phyloP scores from a whole-genome alignment of 2,888 invertebrate genomes.

The Rambutsinella grinnellia region DNA sequence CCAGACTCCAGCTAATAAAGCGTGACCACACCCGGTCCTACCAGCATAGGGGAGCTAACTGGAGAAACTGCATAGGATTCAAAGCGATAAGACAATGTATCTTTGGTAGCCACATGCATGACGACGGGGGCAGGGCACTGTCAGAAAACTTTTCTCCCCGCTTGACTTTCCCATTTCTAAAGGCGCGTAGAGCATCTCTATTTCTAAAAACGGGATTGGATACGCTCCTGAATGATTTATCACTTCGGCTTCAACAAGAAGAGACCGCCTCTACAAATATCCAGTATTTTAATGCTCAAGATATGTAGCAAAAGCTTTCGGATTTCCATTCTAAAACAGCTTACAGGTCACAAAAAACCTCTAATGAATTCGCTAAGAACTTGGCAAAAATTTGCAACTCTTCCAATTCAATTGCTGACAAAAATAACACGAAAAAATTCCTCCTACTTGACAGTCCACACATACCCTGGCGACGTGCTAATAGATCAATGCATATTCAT shows the following conservation, averaged over 20 bases:
- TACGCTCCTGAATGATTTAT: not conserved
- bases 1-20: slow-evolving; percentile 49
- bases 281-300: too few species aligned
- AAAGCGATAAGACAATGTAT: too few species aligned
- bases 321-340: too few species aligned
- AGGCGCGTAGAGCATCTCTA: too few species aligned
- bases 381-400: not conserved
- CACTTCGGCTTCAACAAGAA: not conserved
- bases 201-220: too few species aligned
- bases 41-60: not conserved
- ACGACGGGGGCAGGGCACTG: slow-evolving; percentile 46
- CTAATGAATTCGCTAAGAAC: slow-evolving; percentile 31
- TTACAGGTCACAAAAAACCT: too few species aligned
- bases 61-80: slow-evolving; percentile 8
- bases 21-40: slow-evolving; percentile 46
- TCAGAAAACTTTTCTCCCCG: too few species aligned
- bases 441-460: not conserved
- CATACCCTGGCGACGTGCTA: not conserved
- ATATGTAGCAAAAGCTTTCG: too few species aligned
- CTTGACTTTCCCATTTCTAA: too few species aligned
- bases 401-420: too few species aligned
- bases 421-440: too few species aligned
- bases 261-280: too few species aligned
- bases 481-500: slow-evolving; percentile 41
- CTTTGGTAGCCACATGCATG: slow-evolving; percentile 43